Evolutionary conservation across 2,113 vertebrate species (phyloP).

Genomic region (Xiphias gladius): DNA sequence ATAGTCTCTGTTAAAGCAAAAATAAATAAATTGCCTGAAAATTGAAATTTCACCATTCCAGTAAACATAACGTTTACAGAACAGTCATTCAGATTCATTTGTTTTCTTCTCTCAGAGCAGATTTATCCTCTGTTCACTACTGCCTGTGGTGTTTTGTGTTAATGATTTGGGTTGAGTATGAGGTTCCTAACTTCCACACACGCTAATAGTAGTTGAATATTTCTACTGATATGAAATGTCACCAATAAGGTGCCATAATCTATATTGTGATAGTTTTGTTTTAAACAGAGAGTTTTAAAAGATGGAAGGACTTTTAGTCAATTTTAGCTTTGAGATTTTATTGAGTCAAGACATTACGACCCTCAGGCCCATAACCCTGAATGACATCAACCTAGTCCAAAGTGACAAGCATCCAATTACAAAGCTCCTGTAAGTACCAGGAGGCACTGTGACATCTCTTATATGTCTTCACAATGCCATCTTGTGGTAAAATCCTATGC

Average conservation of each 20-base stretch:
- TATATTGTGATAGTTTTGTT: not conserved
- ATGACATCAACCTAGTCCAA: not conserved
- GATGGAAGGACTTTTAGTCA: not conserved
- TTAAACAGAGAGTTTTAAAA: not conserved
- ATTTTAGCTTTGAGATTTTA: not conserved
- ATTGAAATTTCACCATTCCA: not conserved
- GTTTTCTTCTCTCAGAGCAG: not conserved
- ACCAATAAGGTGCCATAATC: not conserved
- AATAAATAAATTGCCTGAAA: not conserved
- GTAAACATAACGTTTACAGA: not conserved
- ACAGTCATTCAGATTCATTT: not conserved
- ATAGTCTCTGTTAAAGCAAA: too few species aligned
- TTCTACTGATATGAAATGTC: not conserved
- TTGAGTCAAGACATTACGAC: not conserved
- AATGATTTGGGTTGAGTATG: conserved; percentile 25
- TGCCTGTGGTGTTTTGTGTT: conserved; percentile 24
- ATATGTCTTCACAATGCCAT: conserved; percentile 51
- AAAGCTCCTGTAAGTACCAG: conserved; percentile 14
- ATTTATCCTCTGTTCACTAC: conserved; percentile 14
- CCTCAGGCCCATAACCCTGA: not conserved
- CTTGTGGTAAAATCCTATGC: conserved; percentile 43
- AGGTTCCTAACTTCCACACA: not conserved
- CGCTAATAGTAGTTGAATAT: not conserved
- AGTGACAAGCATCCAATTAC: conserved; percentile 3
- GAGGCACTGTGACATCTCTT: not conserved